phyloP scores from a whole-genome alignment of 2,797 vertebrate species.

The Arctocebus calabarensis region DNA sequence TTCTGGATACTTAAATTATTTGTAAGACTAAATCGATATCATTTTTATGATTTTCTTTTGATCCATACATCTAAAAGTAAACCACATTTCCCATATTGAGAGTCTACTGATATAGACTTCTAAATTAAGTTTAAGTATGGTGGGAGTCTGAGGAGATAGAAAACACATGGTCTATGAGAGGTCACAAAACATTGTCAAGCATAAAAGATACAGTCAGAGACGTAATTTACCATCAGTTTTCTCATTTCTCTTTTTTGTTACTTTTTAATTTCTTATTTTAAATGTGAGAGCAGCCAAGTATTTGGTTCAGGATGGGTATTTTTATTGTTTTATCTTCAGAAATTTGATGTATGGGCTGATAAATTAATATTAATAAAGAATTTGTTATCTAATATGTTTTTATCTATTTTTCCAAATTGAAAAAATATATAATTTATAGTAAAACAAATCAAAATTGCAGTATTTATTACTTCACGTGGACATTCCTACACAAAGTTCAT shows the following conservation, averaged over 20 bases:
- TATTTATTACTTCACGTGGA: not conserved
- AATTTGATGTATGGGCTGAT: slow-evolving; percentile 76
- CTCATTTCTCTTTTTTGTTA: not conserved
- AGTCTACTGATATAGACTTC: not conserved
- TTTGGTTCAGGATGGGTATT: slow-evolving; percentile 72
- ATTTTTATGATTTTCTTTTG: not conserved
- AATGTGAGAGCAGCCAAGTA: slow-evolving; percentile 63
- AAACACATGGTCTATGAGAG: not conserved
- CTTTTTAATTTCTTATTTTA: not conserved
- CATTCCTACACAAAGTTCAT: not conserved
- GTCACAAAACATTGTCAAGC: not conserved
- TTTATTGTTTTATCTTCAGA: slow-evolving; percentile 68
- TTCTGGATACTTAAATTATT: not conserved
- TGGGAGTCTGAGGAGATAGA: not conserved
- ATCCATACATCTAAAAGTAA: not conserved
- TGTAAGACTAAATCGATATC: not conserved
- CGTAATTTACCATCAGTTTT: rapidly evolving
- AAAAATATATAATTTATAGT: not conserved
- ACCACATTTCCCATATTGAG: not conserved
- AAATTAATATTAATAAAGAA: slow-evolving; percentile 75
- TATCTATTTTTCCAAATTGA: slow-evolving; percentile 18
- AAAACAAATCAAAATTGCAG: not conserved
- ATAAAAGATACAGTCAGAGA: slow-evolving; percentile 34
- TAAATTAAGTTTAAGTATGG: not conserved
- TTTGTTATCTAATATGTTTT: slow-evolving; percentile 36